A percentile compares a stretch with the other conserved stretches of the same genome.
phyloP scores from a whole-genome alignment of 2,888 invertebrate species.

The Ennomos quercinarius region DNA sequence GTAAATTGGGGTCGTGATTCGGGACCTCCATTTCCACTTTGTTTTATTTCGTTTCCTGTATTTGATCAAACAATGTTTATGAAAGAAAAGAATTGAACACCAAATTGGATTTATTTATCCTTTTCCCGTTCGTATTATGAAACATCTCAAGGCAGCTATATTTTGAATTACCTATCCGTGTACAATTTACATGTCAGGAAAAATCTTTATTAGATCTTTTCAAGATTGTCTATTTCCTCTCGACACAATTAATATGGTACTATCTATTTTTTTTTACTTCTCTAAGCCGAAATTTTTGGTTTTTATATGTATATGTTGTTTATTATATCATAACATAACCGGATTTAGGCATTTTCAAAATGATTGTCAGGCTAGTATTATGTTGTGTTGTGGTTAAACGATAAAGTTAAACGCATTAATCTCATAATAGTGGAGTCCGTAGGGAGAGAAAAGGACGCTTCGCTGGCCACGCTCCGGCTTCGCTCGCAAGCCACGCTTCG shows the following conservation, averaged over 20 bases:
- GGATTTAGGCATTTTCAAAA: too few relatives aligned
- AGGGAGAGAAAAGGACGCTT: constrained; percentile 60
- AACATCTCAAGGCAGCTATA: too few relatives aligned
- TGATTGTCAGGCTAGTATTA: background rate
- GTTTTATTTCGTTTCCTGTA: constrained; percentile 42
- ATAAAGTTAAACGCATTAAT: constrained; percentile 38
- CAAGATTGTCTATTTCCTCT: too few relatives aligned
- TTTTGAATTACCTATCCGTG: too few relatives aligned
- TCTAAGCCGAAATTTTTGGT: too few relatives aligned
- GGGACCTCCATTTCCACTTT: constrained; percentile 30
- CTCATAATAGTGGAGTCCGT: constrained; percentile 54
- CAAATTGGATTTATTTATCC: constrained; percentile 4
- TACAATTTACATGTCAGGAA: too few relatives aligned
- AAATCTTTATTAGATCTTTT: too few relatives aligned
- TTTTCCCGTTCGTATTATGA: constrained; percentile 13
- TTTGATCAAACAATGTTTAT: constrained; percentile 29
- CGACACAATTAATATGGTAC: too few relatives aligned
- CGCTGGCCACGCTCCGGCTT: constrained; percentile 54
- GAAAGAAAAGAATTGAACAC: constrained; percentile 22
- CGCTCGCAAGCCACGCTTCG: constrained; percentile 61
- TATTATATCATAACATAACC: too few relatives aligned
- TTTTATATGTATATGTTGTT: too few relatives aligned
- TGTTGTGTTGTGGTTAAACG: constrained; percentile 2
- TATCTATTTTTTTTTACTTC: too few relatives aligned
- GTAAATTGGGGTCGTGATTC: constrained; percentile 45